A percentile compares a stretch with the other conserved stretches of the same genome.
phyloP scores from a whole-genome alignment of 2,888 invertebrate genomes.

The Junonia oenone region DNA sequence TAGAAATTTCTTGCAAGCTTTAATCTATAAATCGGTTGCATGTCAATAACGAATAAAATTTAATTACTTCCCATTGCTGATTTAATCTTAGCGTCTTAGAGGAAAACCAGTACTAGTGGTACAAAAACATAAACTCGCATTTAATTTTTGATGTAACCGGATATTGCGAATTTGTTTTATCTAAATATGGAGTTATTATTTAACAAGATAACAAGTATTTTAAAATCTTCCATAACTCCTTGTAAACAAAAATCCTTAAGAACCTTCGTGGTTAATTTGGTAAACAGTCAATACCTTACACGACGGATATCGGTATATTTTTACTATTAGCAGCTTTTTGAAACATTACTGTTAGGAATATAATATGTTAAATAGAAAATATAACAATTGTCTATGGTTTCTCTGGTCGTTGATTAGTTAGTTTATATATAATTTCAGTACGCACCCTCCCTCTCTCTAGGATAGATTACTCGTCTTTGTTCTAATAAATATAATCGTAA shows the following conservation, averaged over 20 bases:
- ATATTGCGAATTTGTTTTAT: too few relatives aligned
- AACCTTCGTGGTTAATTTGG: neutral
- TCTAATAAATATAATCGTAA: too few relatives aligned
- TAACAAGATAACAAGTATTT: neutral
- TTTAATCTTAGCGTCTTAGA: neutral
- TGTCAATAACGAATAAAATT: neutral
- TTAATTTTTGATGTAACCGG: too few relatives aligned
- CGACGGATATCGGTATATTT: neutral
- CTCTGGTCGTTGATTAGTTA: too few relatives aligned
- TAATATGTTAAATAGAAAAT: too few relatives aligned
- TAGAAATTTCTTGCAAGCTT: neutral
- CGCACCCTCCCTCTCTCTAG: too few relatives aligned
- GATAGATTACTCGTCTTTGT: too few relatives aligned
- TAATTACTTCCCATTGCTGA: constrained; percentile 1
- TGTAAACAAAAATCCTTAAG: neutral
- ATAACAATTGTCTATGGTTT: too few relatives aligned
- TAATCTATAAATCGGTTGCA: neutral
- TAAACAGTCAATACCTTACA: neutral
- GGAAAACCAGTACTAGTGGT: neutral
- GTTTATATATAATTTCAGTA: too few relatives aligned
- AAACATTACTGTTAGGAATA: too few relatives aligned
- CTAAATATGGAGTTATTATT: neutral
- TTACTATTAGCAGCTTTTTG: neutral
- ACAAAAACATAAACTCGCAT: neutral
- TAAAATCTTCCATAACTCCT: neutral